A percentile compares a stretch with the other conserved stretches of the same genome.
phyloP scores from a whole-genome alignment of 2,888 invertebrate species.

The Pachliopta kotzebuea region DNA sequence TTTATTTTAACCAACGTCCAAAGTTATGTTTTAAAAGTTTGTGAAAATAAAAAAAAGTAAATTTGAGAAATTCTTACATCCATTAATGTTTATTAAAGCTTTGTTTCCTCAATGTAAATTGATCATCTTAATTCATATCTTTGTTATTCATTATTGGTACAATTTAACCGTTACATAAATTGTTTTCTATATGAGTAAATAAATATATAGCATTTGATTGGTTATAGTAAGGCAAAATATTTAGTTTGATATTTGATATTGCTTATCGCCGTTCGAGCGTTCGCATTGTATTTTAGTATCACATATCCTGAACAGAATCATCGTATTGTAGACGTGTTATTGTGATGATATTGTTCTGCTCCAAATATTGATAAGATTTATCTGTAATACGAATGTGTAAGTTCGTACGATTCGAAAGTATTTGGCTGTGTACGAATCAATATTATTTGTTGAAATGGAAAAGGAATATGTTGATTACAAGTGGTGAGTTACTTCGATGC shows the following conservation, averaged over 20 bases:
- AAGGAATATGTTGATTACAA: constrained; percentile 49
- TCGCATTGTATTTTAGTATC: constrained; percentile 25
- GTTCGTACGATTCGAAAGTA: constrained; percentile 41
- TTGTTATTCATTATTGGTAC: too few relatives aligned
- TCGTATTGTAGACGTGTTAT: constrained; percentile 42
- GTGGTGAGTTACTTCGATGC: constrained; percentile 38
- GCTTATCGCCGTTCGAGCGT: constrained; percentile 13
- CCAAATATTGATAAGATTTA: constrained; percentile 55
- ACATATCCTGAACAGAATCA: constrained; percentile 35
- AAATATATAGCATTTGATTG: not conserved
- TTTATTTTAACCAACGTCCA: not conserved
- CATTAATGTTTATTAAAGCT: not conserved
- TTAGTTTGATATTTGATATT: constrained; percentile 10
- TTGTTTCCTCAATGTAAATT: too few relatives aligned
- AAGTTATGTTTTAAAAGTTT: not conserved
- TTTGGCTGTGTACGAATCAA: constrained; percentile 40
- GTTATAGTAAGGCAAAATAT: not conserved
- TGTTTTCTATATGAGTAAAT: not conserved
- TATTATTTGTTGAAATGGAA: constrained; percentile 57
- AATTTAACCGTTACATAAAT: not conserved
- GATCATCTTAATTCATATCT: too few relatives aligned
- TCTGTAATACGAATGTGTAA: constrained; percentile 60
- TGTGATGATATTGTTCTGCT: constrained; percentile 38
- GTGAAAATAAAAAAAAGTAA: too few relatives aligned
- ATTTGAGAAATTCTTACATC: not conserved